Evolutionary conservation across 2,113 vertebrate genomes (phyloP).

Genomic region (Heterochromis multidens): DNA sequence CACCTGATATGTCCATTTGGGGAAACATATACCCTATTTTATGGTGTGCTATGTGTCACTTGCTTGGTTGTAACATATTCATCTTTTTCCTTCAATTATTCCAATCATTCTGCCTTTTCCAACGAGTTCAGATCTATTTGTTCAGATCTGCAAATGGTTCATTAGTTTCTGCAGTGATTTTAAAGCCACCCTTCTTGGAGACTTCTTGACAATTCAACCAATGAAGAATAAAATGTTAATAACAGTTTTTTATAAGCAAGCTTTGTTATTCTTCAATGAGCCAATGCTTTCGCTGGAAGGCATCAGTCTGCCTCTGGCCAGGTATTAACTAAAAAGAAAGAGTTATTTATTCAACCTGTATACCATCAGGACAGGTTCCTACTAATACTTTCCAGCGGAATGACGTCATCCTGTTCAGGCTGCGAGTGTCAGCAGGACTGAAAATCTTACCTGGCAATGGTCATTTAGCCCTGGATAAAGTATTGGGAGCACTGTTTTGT

Average conservation of each 20-base stretch:
- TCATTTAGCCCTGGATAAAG: constrained; percentile 12
- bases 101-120: background rate
- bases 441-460: constrained; percentile 46
- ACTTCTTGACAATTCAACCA: background rate
- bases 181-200: background rate
- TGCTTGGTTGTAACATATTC: background rate
- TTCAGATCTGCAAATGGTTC: background rate
- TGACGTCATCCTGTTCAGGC: background rate
- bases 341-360: constrained; percentile 44
- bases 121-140: background rate
- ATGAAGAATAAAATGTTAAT: background rate
- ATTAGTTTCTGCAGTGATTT: constrained; percentile 1
- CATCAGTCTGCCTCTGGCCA: constrained; percentile 7
- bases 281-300: constrained; percentile 6
- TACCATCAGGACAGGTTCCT: constrained; percentile 6
- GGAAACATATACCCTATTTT: background rate
- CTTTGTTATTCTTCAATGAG: constrained; percentile 4
- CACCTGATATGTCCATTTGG: background rate
- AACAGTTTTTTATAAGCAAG: background rate
- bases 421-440: constrained; percentile 4
- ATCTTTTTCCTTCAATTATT: background rate
- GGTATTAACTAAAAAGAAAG: constrained; percentile 6
- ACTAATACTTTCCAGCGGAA: constrained; percentile 47
- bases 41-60: background rate
- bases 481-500: constrained; percentile 26